Percentiles rank a stretch among this genome's conserved stretches.
Evolutionary conservation across 2,888 invertebrate species (phyloP).

Genomic region (Blera fallax): DNA sequence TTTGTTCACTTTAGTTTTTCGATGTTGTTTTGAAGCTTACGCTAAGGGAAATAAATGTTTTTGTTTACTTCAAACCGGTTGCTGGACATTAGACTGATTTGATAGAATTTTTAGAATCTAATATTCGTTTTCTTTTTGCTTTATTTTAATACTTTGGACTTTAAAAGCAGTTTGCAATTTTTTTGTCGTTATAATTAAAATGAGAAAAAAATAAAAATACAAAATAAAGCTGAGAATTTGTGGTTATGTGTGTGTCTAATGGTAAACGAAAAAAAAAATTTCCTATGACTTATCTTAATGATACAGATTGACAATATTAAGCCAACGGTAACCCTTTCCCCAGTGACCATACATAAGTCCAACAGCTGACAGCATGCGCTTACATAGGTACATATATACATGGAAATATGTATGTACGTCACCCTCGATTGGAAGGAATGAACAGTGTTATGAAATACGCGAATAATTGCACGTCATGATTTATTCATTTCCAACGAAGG

Average conservation of each 20-base stretch:
- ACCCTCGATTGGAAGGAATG: neutral
- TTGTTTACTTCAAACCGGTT: neutral
- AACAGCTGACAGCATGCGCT: neutral
- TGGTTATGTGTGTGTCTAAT: neutral
- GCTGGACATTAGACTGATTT: slow-evolving; percentile 23
- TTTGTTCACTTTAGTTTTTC: neutral
- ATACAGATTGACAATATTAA: neutral
- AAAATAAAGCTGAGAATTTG: neutral
- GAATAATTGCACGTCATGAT: slow-evolving; percentile 16
- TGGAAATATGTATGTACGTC: too few species aligned
- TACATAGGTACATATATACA: too few species aligned
- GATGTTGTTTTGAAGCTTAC: neutral
- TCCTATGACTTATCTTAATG: neutral
- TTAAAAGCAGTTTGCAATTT: neutral
- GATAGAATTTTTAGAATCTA: neutral
- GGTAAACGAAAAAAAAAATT: neutral
- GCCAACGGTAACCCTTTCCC: slow-evolving; percentile 27
- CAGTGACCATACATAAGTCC: neutral
- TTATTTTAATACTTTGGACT: slow-evolving; percentile 11
- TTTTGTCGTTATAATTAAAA: neutral
- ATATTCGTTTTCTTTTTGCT: neutral
- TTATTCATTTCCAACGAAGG: slow-evolving; percentile 16
- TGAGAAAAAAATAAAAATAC: neutral
- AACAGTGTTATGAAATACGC: slow-evolving; percentile 19
- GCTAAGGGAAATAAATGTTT: neutral